These are phyloP conservation scores for Scaptomyza polygonia DNA, from an alignment of 2,888 invertebrate genomes.

Conservation along the genomic window DNA sequence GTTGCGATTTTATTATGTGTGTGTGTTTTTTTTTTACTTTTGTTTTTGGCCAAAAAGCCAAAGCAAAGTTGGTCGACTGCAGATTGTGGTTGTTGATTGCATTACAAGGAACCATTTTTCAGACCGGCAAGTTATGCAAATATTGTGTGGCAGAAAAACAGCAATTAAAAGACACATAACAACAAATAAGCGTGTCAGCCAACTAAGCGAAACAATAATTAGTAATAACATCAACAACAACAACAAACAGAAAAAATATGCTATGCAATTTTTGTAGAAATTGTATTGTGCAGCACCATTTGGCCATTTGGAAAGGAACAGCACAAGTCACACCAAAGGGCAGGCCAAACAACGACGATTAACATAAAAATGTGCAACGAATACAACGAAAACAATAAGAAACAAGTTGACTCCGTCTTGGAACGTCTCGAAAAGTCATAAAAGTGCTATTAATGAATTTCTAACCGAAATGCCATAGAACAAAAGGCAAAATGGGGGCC, in stretches of 20 bases:
- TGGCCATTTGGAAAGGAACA: slow-evolving; percentile 9
- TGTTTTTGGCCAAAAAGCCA: slow-evolving; percentile 28
- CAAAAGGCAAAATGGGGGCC: slow-evolving; percentile 29
- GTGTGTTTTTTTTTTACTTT: neutral
- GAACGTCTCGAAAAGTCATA: slow-evolving; percentile 63
- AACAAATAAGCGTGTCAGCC: slow-evolving; percentile 77
- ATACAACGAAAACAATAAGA: slow-evolving; percentile 42
- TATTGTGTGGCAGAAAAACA: slow-evolving; percentile 66
- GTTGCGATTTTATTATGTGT: slow-evolving; percentile 8
- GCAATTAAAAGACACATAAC: slow-evolving; percentile 81
- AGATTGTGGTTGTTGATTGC: slow-evolving; percentile 37
- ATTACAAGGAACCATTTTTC: slow-evolving; percentile 73
- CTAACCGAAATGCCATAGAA: slow-evolving; percentile 64
- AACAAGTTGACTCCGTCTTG: slow-evolving; percentile 37
- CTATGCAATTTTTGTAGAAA: slow-evolving; percentile 54
- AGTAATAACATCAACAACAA: slow-evolving; percentile 60
- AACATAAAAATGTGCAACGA: slow-evolving; percentile 69
- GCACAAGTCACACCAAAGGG: slow-evolving; percentile 42
- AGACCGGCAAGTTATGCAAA: slow-evolving; percentile 50
- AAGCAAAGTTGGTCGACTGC: slow-evolving; percentile 8
- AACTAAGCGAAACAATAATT: slow-evolving; percentile 81
- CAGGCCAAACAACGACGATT: slow-evolving; percentile 59
- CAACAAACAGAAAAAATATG: slow-evolving; percentile 11
- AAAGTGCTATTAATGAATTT: slow-evolving; percentile 79
- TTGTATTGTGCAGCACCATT: slow-evolving; percentile 27